Conservation (phyloP, 2,113 vertebrate species). For the Butorides virescens region DNA sequence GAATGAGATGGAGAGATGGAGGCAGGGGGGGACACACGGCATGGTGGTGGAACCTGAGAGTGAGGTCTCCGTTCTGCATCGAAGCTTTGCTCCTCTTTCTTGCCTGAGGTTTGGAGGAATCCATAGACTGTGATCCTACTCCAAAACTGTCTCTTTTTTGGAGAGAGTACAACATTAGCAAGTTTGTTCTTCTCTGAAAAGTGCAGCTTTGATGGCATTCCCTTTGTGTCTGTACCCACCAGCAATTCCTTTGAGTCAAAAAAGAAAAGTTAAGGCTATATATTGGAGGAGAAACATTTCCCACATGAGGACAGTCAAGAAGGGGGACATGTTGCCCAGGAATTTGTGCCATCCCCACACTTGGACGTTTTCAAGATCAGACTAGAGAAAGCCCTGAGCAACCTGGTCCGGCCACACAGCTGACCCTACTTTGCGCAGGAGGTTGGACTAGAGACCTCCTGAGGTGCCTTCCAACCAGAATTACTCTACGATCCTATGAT, state of each 20-base stretch:
- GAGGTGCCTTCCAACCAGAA: neutral
- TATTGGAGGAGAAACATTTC: neutral
- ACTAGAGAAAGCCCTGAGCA: neutral
- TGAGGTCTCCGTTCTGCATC: neutral
- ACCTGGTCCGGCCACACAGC: neutral
- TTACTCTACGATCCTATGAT: fast-evolving
- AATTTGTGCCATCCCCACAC: neutral
- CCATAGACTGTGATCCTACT: neutral
- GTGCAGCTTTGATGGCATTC: neutral
- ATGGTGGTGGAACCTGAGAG: neutral
- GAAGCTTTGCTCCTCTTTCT: neutral
- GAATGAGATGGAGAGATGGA: neutral
- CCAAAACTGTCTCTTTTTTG: neutral
- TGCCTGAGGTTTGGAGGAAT: neutral
- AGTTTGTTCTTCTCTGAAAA: neutral
- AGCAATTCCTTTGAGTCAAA: neutral
- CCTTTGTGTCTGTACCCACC: neutral
- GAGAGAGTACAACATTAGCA: neutral
- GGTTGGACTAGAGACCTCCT: neutral
- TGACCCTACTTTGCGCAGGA: neutral
- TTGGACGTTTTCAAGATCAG: neutral
- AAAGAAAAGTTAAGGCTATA: neutral
- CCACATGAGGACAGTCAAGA: neutral
- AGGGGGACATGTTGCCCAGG: neutral
- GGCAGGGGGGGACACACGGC: no score